These are phyloP conservation scores for Epiblema foenella DNA, from an alignment of 2,888 invertebrate genomes.

Conservation along the genomic window DNA sequence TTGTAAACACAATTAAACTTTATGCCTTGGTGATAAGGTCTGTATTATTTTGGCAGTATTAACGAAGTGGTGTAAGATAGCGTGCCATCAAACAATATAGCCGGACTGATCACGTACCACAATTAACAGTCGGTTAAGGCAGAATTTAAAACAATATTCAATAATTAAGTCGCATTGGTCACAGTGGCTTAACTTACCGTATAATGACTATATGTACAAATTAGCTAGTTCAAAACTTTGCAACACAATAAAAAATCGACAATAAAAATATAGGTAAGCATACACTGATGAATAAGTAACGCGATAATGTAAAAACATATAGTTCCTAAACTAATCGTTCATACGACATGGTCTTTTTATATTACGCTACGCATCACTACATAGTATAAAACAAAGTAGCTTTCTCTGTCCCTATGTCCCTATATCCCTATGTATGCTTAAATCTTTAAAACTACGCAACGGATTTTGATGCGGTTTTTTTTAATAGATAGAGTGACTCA, in stretches of 20 bases:
- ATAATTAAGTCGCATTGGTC: conserved; percentile 29
- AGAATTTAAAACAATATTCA: conserved; percentile 42
- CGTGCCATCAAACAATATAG: conserved; percentile 35
- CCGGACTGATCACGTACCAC: conserved; percentile 28
- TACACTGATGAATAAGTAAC: too few species aligned
- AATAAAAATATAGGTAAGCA: neutral
- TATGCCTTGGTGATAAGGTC: neutral
- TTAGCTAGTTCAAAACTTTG: neutral
- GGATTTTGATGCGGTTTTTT: too few species aligned
- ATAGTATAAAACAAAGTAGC: too few species aligned
- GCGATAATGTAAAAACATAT: too few species aligned
- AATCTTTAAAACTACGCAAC: too few species aligned
- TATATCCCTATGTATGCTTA: too few species aligned
- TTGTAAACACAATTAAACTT: neutral
- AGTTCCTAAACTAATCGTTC: too few species aligned
- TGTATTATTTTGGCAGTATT: neutral
- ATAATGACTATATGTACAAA: neutral
- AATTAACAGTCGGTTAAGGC: conserved; percentile 39
- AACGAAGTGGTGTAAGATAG: conserved; percentile 8
- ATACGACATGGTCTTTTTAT: too few species aligned
- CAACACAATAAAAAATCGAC: neutral
- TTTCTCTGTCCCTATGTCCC: too few species aligned
- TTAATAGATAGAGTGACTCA: too few species aligned
- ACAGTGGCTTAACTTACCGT: conserved; percentile 11
- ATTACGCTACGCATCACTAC: too few species aligned